Conservation (phyloP, 2,797 vertebrate genomes). For the Philypnodon macrostomus region DNA sequence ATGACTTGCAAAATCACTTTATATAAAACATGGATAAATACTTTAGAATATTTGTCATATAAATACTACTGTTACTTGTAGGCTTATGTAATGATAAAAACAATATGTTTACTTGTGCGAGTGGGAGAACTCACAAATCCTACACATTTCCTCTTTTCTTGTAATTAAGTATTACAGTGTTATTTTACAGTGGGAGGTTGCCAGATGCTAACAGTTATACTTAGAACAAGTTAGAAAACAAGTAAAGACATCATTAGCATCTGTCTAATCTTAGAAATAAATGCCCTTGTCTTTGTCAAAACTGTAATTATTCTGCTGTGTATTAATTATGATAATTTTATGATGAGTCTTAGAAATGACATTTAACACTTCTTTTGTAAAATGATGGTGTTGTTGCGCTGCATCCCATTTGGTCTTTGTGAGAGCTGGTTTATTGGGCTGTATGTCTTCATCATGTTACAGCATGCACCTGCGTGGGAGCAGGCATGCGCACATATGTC, state of each 20-base stretch:
- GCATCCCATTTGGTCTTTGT: constrained; percentile 19
- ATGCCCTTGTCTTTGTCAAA: constrained; percentile 37
- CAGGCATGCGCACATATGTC: constrained; percentile 29
- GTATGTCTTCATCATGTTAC: constrained; percentile 7
- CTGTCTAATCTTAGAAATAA: constrained; percentile 54
- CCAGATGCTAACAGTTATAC: constrained; percentile 59
- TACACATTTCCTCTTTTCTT: constrained; percentile 30
- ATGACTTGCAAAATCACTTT: neutral
- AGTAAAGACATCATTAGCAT: constrained; percentile 54
- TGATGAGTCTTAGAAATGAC: constrained; percentile 52
- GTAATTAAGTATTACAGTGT: constrained; percentile 55
- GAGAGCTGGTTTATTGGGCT: constrained; percentile 8
- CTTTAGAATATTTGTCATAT: no score
- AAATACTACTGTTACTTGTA: no score
- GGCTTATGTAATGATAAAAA: neutral
- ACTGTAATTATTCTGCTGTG: constrained; percentile 35
- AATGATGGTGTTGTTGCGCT: constrained; percentile 28
- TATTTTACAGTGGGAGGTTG: constrained; percentile 49
- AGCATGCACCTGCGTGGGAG: constrained; percentile 34
- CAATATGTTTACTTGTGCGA: neutral
- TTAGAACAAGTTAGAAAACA: constrained; percentile 26
- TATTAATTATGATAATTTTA: constrained; percentile 63
- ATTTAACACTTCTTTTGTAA: constrained; percentile 49
- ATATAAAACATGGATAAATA: no score
- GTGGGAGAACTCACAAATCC: constrained; percentile 20